Evolutionary conservation across 2,113 vertebrate genomes (phyloP), one percentile per base, ranked within the genome.

Genomic region (Marmota monax): DNA sequence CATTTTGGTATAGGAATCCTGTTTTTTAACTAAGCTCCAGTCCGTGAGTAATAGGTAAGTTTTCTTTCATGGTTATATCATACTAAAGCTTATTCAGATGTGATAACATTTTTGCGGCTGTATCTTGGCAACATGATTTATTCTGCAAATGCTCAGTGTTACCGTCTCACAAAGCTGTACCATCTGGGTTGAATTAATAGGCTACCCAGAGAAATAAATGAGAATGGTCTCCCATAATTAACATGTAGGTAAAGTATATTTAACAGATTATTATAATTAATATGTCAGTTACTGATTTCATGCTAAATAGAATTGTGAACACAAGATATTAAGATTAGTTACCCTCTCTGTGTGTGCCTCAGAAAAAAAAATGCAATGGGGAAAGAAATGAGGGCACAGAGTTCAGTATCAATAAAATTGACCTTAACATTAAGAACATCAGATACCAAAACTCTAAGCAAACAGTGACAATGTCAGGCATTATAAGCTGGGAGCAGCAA

Each of bases 261-360:
- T 98, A 99, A 98, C 98, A 98, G 98, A 99, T 99, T 98, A 98
- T 99, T 98, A 97, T 98, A 99, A 99, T 99, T 99, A 99, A 98
- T 98, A 98, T 98, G 98, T 99, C 98, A 98, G 98, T 98, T 98
- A 98, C 98, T 1, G 51, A 98, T 98, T 99, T 98, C 98, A 98
- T 98, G 98, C 97, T 98, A 99, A 99, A 99, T 95, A 98, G 98
- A 98, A 97, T 98, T 97, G 97, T 98, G 98, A 99, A 98, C 95
- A 98, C 98, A 98, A 98, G 98, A 96, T 98, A 98, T 97, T 98
- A 98, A 98, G 98, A 98, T 98, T 98, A 97, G 98, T 98, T 98
- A 98, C 95, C 95, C 94, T 97, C 94, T 97, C 88, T 91, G 76
- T 92, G 90, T 94, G 45, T 86, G 84, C 73, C 90, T 97, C 70